These are phyloP conservation scores for Gymnocypris eckloni DNA, from an alignment of 2,797 vertebrate species.

Conservation along the genomic window DNA sequence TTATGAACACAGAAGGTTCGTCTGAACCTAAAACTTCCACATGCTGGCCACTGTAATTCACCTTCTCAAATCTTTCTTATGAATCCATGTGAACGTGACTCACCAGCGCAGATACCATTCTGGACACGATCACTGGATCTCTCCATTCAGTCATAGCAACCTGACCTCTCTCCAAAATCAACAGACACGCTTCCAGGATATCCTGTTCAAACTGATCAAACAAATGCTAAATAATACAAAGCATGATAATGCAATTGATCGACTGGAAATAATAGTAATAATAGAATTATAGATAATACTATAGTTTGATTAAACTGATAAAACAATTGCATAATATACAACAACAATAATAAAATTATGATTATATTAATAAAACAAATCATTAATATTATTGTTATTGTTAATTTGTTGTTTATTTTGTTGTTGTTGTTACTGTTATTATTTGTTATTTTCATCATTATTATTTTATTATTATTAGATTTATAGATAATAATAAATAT, in stretches of 20 bases:
- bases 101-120: conserved; percentile 89
- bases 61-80: not conserved
- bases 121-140: conserved; percentile 82
- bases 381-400: not conserved
- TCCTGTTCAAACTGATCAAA: conserved; percentile 80
- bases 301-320: not conserved
- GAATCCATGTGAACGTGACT: conserved; percentile 54
- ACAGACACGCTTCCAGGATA: conserved; percentile 82
- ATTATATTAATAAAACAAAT: not conserved
- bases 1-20: not conserved
- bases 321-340: too few relatives aligned
- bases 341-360: too few relatives aligned
- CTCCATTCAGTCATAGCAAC: conserved; percentile 79
- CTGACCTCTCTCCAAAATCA: conserved; percentile 80
- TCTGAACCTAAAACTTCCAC: not conserved
- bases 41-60: not conserved
- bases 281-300: not conserved
- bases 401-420: not conserved
- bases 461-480: not conserved
- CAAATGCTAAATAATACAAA: not conserved
- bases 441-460: not conserved
- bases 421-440: too few relatives aligned
- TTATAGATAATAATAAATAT: not conserved
- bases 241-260: not conserved
- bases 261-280: not conserved